Evolutionary conservation across 2,888 invertebrate genomes (phyloP).

Genomic region (Rhabditophanes sp.): DNA sequence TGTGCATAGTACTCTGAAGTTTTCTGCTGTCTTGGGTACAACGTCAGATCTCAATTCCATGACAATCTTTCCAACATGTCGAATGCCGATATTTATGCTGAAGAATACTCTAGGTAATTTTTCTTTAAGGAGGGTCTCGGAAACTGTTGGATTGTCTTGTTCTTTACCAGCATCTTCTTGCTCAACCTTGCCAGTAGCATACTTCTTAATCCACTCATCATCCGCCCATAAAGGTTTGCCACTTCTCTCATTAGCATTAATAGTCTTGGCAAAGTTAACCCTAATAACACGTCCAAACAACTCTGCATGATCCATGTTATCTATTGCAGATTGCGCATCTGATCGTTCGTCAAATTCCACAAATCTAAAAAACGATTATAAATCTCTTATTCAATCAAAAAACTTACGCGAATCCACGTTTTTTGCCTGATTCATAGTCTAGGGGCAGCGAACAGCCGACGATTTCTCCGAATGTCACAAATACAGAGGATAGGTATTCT

Average conservation of each 20-base stretch:
- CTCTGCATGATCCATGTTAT: constrained; percentile 98
- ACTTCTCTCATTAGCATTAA: constrained; percentile 75
- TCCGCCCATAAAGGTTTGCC: constrained; percentile 71
- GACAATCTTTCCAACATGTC: constrained; percentile 18
- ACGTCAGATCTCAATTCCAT: constrained; percentile 59
- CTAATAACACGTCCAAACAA: constrained; percentile 59
- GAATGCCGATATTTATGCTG: constrained; percentile 71
- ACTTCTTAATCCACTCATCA: constrained; percentile 90
- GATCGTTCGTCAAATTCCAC: constrained; percentile 91
- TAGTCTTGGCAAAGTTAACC: constrained; percentile 79
- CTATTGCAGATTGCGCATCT: constrained; percentile 94
- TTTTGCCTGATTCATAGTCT: constrained; percentile 65
- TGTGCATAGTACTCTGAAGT: constrained; percentile 43
- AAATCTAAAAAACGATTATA: constrained; percentile 61
- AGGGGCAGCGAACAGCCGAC: constrained; percentile 93
- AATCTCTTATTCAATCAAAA: constrained; percentile 5
- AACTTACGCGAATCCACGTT: constrained; percentile 37
- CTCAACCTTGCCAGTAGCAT: constrained; percentile 50
- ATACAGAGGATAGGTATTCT: constrained; percentile 75
- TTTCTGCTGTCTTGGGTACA: constrained; percentile 71
- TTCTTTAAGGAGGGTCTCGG: constrained; percentile 1
- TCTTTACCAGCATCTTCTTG: constrained; percentile 2
- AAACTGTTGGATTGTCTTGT: not conserved
- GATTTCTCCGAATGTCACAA: constrained; percentile 93
- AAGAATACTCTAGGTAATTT: constrained; percentile 61